Conservation (phyloP, 1,140 invertebrate species). For the Aphis craccivora region DNA sequence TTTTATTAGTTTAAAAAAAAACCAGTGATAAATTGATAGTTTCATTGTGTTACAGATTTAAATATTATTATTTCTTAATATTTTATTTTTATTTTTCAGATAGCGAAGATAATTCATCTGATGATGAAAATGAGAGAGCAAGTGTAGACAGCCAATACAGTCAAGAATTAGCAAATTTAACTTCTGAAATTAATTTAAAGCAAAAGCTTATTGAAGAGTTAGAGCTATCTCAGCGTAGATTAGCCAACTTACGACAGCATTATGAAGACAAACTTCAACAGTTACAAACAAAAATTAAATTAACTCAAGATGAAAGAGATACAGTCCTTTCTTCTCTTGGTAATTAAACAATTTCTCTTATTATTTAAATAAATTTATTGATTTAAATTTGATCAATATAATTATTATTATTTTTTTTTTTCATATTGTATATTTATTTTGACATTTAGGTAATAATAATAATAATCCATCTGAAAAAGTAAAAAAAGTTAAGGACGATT, state of each 20-base stretch:
- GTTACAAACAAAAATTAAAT: slow-evolving; percentile 85
- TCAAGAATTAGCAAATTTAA: slow-evolving; percentile 81
- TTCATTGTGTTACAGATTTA: no score
- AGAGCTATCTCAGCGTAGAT: slow-evolving; percentile 83
- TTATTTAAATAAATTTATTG: neutral
- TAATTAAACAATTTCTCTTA: slow-evolving; percentile 62
- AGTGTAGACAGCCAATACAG: slow-evolving; percentile 67
- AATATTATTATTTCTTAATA: neutral
- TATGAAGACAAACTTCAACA: slow-evolving; percentile 95
- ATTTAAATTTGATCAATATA: neutral
- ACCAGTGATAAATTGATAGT: neutral
- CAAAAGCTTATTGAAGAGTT: slow-evolving; percentile 92
- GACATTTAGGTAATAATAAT: slow-evolving; percentile 49
- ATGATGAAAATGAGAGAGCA: slow-evolving; percentile 63
- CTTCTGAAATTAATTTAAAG: slow-evolving; percentile 90
- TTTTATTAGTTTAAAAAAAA: neutral
- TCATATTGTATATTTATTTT: neutral
- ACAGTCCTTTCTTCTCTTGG: slow-evolving; percentile 79
- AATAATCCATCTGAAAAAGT: slow-evolving; percentile 76
- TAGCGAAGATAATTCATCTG: slow-evolving; percentile 61
- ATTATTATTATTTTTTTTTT: neutral
- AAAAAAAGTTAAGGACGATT: slow-evolving; percentile 88
- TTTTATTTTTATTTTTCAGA: slow-evolving; percentile 27
- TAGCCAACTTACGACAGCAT: slow-evolving; percentile 84
- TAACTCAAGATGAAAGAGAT: slow-evolving; percentile 92